phyloP scores from a whole-genome alignment of 2,888 invertebrate genomes.

The Halocaridina rubra region DNA sequence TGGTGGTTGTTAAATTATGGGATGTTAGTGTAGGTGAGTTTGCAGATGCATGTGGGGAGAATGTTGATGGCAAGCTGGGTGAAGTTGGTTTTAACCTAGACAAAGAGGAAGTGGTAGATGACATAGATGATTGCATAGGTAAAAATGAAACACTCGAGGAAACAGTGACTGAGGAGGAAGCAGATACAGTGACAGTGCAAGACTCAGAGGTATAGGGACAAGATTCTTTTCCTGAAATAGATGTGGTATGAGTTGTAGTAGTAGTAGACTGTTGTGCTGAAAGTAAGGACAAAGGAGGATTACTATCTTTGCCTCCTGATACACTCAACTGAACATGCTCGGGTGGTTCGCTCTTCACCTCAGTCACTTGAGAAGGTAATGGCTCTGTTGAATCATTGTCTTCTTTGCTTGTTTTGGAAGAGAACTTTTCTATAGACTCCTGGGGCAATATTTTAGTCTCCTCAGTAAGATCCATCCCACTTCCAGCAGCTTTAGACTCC shows the following conservation, averaged over 20 bases:
- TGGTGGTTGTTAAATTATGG: not conserved
- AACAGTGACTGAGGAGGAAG: not conserved
- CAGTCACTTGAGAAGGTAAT: conserved; percentile 11
- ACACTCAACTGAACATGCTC: not conserved
- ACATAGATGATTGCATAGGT: not conserved
- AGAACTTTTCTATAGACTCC: not conserved
- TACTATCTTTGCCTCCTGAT: not conserved
- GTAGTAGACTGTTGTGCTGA: conserved; percentile 19
- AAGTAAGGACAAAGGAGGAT: conserved; percentile 2
- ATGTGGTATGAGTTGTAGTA: not conserved
- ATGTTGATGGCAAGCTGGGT: not conserved
- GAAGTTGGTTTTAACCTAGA: not conserved
- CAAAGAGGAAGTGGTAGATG: not conserved
- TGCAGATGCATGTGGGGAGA: not conserved
- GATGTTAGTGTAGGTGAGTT: not conserved
- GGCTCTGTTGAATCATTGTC: conserved; percentile 14
- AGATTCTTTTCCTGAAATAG: not conserved
- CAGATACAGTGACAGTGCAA: not conserved
- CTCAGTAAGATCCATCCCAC: not conserved
- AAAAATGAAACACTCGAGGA: not conserved
- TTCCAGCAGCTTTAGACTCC: not conserved
- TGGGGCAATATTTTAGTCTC: conserved; percentile 2
- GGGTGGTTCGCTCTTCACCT: conserved; percentile 13
- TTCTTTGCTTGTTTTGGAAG: conserved; percentile 12
- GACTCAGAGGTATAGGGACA: not conserved